Evolutionary conservation across 2,113 vertebrate species (phyloP), one percentile per base, ranked within the genome.

Genomic region (Upupa epops): DNA sequence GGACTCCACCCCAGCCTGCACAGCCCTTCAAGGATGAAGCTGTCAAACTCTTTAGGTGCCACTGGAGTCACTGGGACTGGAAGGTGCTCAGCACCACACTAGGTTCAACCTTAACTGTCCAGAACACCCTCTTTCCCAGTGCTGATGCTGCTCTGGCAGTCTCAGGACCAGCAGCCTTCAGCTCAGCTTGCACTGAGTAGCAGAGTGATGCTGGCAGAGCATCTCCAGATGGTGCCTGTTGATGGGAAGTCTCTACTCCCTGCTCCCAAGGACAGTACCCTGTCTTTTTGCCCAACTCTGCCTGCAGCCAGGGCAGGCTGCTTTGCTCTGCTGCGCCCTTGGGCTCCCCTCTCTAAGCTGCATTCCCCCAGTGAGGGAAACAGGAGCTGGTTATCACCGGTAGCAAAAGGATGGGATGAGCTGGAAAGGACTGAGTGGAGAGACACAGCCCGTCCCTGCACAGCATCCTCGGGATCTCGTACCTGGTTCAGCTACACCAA

Each of bases 111-210:
- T 13, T 25, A 14, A 7, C 19, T 51, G 58, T 3, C 22, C 46
- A 40, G 40, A 51, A 25, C 56, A 59, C 11, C 32, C 11, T 24
- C 36, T 52, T 49, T 6, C n/a, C 52, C 32, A 56, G 36, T 11
- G 16, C 22, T 17, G 19, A 28, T 14, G 6, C 46, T 54, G 25
- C 64, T 31, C 32, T 3, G 25, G 18, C 32, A 49, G 60, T 37
- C 71, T 40, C 52, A 34, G 42, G 45, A 3, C 6, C 42, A 13
- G 18, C 42, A 49, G 13, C 12, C 7, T n/a, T 17, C 31, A 17
- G 14, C 9, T 58, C 9, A n/a, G 15, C 12, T 17, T 59, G 1
- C 0, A 13, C 1, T 18, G 8, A n/a, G 52, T 3, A 37, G 45
- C 60, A 48, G 34, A 75, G 10, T 3, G 49, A 46, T 6, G 34